Evolutionary conservation across 2,797 vertebrate genomes (phyloP).

Genomic region (Melanitta fusca): DNA sequence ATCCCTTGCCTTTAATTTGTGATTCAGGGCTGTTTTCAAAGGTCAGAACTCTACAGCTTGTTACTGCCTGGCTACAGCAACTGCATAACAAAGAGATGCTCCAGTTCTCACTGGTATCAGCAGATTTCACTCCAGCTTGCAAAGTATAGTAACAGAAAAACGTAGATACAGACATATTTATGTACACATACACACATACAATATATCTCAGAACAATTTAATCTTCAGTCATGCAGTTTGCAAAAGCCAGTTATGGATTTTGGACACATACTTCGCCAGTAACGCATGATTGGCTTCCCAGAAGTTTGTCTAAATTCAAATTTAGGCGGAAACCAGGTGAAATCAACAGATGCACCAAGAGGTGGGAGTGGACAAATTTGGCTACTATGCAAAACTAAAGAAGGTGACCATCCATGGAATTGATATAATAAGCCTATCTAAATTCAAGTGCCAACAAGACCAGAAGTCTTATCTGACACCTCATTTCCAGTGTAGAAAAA

Average conservation of each 20-base stretch:
- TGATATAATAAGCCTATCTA: background rate
- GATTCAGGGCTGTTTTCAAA: background rate
- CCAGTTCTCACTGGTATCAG: background rate
- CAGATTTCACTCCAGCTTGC: background rate
- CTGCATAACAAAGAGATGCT: background rate
- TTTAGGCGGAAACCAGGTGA: background rate
- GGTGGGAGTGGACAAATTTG: background rate
- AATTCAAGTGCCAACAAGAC: background rate
- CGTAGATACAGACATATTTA: background rate
- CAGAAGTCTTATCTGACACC: constrained; percentile 24
- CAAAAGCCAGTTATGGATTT: background rate
- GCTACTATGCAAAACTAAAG: constrained; percentile 23
- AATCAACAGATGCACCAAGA: background rate
- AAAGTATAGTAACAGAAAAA: background rate
- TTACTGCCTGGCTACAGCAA: background rate
- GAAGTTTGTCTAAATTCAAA: constrained; percentile 2
- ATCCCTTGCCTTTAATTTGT: background rate
- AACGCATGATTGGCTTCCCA: background rate
- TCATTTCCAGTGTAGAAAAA: constrained; percentile 36
- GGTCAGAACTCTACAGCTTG: background rate
- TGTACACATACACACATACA: background rate
- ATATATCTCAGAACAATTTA: background rate
- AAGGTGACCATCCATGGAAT: constrained; percentile 19
- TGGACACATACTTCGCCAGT: background rate
- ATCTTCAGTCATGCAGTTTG: background rate